Evolutionary conservation across 2,113 vertebrate genomes (phyloP).

Genomic region (Lophochroa leadbeateri): DNA sequence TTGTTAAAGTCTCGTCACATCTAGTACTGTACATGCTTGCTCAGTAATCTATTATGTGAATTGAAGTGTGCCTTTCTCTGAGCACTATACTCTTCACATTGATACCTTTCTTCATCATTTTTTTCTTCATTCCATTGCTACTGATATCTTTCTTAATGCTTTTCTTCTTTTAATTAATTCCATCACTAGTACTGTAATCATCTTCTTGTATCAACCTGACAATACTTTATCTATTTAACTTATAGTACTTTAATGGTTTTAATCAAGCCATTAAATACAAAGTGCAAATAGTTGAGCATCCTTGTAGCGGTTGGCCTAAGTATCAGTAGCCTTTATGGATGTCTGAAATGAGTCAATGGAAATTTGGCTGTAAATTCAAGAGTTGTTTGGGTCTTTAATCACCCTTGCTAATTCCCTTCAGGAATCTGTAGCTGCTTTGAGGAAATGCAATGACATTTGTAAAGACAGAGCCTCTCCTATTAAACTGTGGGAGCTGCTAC

Average conservation of each 20-base stretch:
- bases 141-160: neutral
- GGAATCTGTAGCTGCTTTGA: neutral
- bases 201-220: neutral
- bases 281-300: neutral
- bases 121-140: neutral
- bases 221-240: neutral
- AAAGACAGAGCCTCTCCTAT: neutral
- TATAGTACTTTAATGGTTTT: neutral
- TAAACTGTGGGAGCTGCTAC: rapidly evolving
- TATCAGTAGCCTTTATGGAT: rapidly evolving
- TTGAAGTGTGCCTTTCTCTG: neutral
- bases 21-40: neutral
- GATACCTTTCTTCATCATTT: neutral
- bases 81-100: neutral
- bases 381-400: neutral
- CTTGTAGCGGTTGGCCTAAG: neutral
- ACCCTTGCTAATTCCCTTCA: neutral
- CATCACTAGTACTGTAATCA: neutral
- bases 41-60: neutral
- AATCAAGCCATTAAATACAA: neutral
- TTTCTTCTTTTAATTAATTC: neutral
- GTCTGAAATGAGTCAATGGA: neutral
- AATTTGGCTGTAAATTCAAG: neutral
- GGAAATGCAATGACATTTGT: neutral
- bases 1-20: neutral